Base-by-base conservation (phyloP, 2,888 invertebrate genomes). In the Noctua comes region DNA sequence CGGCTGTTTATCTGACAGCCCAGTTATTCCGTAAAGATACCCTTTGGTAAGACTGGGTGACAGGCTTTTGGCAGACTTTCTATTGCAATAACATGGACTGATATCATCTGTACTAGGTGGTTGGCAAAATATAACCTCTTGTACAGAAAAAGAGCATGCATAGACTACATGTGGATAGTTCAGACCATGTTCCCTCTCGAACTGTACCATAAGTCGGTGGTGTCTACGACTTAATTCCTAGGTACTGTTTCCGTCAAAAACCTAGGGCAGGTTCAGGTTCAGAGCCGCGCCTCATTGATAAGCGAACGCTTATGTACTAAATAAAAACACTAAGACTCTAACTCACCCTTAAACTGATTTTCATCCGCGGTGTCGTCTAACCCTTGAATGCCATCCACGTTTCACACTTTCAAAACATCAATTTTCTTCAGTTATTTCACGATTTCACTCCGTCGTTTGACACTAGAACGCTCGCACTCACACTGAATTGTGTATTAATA, bases 281-380 rank as follows among this genome's bases (percentile, higher is more conserved):
- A 16, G 6, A 40, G 24, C 13, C 31, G 31, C 16, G 13, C n/a
- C 13, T 27, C 24, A 24, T 51, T 21, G 7, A 6, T 8, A 1
- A 46, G 36, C 36, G n/a, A 10, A 48, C 18, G 31, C 16, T 46
- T 46, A 13, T 43, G 43, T 43, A 16, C 46, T 46, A 73, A 16
- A 43, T 76, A 31, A 18, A 2, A 18, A 18, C 21, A 24, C 16
- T 11, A 77, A 65, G 8, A 24, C 36, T 76, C 62, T 40, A 31
- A 74, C 59, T 82, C 10, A 36, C 82, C 66, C 2, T 48, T 62
- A 27, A 73, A 27, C 13, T 57, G 24, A 81, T 40, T 31, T 21
- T 43, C 31, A 57, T 57, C 24, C 46, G 73, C 65, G 5, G n/a
- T 36, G 2, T n/a, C 16, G 5, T 6, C 57, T 27, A 31, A 18